Evolutionary conservation across 2,797 vertebrate genomes (phyloP), one percentile per base, ranked within the genome.

Genomic region (Avahi laniger): DNA sequence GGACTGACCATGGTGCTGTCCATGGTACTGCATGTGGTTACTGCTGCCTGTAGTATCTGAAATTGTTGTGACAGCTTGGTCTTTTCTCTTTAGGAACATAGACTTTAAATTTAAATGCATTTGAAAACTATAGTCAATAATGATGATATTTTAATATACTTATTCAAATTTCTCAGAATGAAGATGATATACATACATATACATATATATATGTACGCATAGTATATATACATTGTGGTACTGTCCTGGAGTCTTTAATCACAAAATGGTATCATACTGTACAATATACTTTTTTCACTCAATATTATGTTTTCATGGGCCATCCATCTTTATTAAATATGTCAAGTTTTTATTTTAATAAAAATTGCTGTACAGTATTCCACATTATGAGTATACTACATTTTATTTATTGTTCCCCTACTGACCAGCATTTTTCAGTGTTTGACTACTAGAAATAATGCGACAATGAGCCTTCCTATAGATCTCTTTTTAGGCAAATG

Each of bases 291-390:
- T 84, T 96, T 89, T 67, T 72, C 35, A 92, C 11, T 87, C 22
- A 89, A 1, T 84, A 50, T 46, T 92, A 63, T 75, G 33, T 87
- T 57, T 84, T 67, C 38, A 82, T 82, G 28, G 43, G 4, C 33
- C 4, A 41, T 30, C 48, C 17, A 70, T 52, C 26, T 81, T 88
- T 89, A 57, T 88, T 81, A 92, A 93, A 83, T 78, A 35, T 84
- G 67, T 50, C n/a, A 94, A 28, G 46, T 54, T 94, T 91, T 92
- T 57, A 70, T 91, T 96, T 81, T 83, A 91, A 70, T 93, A 63
- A 93, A 92, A 78, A 79, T 92, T 97, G 20, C 22, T 93, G 14
- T 87, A 38, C 7, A 85, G 26, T 84, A 46, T 95, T 76, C 18
- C 28, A 79, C 11, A 18, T 92, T 89, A 54, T 63, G 72, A 86